phyloP scores from a whole-genome alignment of 1,140 invertebrate species.

The Calephelis virginiensis region DNA sequence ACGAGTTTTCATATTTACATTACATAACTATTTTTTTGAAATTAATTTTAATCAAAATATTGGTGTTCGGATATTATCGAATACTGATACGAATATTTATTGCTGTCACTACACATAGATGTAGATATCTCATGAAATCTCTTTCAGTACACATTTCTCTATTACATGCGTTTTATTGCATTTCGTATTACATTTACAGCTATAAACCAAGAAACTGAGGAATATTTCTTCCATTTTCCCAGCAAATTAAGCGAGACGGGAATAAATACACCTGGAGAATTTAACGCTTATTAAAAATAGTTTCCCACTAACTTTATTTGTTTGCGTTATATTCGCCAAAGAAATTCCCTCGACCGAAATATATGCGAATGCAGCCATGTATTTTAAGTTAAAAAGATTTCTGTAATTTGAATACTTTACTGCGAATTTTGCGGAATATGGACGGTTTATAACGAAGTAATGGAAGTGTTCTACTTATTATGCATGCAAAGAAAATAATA shows the following conservation, averaged over 20 bases:
- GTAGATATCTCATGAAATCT: no score
- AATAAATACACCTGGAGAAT: conserved; percentile 13
- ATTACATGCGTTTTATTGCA: no score
- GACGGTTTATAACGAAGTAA: conserved; percentile 8
- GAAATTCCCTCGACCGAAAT: conserved; percentile 13
- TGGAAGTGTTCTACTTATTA: no score
- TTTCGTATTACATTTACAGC: no score
- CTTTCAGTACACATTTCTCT: no score
- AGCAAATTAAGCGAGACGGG: not conserved
- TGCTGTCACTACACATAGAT: no score
- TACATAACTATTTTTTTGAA: no score
- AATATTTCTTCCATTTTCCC: conserved; percentile 2
- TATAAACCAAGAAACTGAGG: not conserved
- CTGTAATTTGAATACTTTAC: conserved; percentile 14
- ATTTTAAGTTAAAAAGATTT: conserved; percentile 10
- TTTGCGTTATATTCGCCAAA: conserved; percentile 17
- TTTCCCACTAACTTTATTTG: conserved; percentile 14
- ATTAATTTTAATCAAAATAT: no score
- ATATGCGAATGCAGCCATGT: conserved; percentile 14
- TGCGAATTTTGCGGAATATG: conserved; percentile 5
- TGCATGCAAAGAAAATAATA: no score
- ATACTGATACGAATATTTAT: no score
- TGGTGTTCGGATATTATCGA: no score
- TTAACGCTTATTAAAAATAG: conserved; percentile 18
- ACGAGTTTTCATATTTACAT: no score